Percentiles rank a stretch among this genome's conserved stretches.
Conservation (phyloP, 2,888 invertebrate genomes). For the Philopedon plagiatum region DNA sequence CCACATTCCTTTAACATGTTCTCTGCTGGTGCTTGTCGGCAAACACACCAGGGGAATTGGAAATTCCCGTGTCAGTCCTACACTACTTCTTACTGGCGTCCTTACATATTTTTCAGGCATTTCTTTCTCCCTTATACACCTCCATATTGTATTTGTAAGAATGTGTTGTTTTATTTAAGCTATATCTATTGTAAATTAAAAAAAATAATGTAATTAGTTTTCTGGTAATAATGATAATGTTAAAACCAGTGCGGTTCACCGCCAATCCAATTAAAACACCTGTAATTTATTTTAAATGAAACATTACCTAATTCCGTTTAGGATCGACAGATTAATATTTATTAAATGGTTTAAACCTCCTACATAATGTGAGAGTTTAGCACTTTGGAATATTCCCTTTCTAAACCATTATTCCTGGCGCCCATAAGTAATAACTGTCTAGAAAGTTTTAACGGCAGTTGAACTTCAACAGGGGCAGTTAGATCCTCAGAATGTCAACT, state of each 20-base stretch:
- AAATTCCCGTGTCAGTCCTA: no score
- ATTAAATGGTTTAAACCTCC: constrained; percentile 3
- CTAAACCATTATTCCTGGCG: constrained; percentile 43
- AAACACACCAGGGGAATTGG: no score
- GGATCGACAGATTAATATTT: not conserved
- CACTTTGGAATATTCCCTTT: constrained; percentile 36
- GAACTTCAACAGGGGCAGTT: constrained; percentile 46
- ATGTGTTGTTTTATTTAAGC: no score
- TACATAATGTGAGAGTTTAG: constrained; percentile 32
- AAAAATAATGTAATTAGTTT: no score
- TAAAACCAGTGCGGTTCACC: not conserved
- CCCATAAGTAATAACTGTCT: constrained; percentile 50
- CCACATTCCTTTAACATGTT: no score
- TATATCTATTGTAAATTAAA: no score
- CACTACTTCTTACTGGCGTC: no score
- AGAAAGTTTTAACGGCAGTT: constrained; percentile 51
- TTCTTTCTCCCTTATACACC: no score
- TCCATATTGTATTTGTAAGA: no score
- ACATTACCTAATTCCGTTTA: not conserved
- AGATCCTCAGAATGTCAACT: constrained; percentile 48
- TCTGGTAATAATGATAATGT: no score
- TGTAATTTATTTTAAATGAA: constrained; percentile 3
- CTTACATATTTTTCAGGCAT: no score
- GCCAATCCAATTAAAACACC: not conserved
- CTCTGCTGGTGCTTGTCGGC: no score